Evolutionary conservation across 2,113 vertebrate genomes (phyloP), one percentile per base, ranked within the genome.

Genomic region (Anguilla rostrata): DNA sequence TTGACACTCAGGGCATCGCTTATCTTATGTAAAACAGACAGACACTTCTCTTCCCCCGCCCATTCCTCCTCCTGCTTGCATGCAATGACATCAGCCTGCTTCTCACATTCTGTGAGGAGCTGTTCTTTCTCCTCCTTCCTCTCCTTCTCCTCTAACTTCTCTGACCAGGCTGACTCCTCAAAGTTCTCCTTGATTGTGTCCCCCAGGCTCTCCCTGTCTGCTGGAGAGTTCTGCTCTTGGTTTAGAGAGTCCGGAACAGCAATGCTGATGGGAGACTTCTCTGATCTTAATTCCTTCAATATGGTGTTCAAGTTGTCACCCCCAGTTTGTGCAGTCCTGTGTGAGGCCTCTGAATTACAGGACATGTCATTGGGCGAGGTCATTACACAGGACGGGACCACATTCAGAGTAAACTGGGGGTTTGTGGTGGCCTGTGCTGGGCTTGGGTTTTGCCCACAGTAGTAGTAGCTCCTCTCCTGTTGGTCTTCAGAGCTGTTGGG

Each of bases 401-500:
- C 97, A 87, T 99, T 98, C 0, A 98, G 94, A 88, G 97, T 93
- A 34, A 34, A n/a, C 88, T 98, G 98, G 16, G 96, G 94, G 90
- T 94, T 96, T 92, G 95, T 96, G 83, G 95, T 95, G 88, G 96
- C 94, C 0, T 97, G 96, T 41, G 96, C 96, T 1, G 98, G 97
- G 90, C 97, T 97, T 41, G 97, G 96, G 92, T 96, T 96, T 91
- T 98, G 97, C 89, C 93, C 95, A 91, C 97, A 98, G 90, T 96
- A 98, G 83, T 97, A 97, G 91, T 97, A 99, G 82, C 96, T 94
- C 40, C 97, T 96, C 78, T 99, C 98, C 87, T 98, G 94, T 5
- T 97, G 98, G 86, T 99, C 98, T 91, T 99, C 98, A 0, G 98
- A 98, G 86, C 97, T 98, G 0, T 98, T 99, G 83, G 98, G 97